Evolutionary conservation across 53 echinoderm and acorn worm genomes (phyloP), one percentile per base, ranked within the genome.

Genomic region (Arbacia lixula): DNA sequence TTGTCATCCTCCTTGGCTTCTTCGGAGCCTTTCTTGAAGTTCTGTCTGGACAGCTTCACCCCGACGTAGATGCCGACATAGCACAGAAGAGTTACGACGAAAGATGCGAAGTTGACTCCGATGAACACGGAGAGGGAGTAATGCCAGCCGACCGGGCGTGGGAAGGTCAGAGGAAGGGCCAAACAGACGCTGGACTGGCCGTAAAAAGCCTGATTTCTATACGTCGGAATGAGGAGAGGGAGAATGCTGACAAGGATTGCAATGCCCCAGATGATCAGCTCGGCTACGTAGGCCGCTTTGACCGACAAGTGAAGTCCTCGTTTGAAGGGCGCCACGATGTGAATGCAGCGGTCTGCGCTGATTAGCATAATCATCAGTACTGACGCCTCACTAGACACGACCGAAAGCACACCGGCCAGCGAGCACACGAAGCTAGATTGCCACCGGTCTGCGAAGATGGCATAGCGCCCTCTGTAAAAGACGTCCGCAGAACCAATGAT

Each of bases 101-200:
- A 96, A 27, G 86, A 72, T 12, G 87, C 74, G 22, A 96, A 82
- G 57, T 96, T 96, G 58, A 91, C 85, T 20, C 91, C 96, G 3
- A 96, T 85, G 66, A 96, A 96, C 29, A 96, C 31, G 9, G 91
- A 85, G 8, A 96, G 82, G 5, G 96, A 93, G 76, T 93, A 96
- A 68, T 91, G 87, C 96, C 96, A 96, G 57, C 96, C 96, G 4
- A 88, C 88, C 27, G 89, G 91, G 46, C 74, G 83, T 3, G 89
- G 83, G 35, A 73, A 62, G 3, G 96, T 93, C 33, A 96, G 66
- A 6, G 93, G 96, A 43, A 96, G 68, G 11, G 96, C 93, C 37
- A 96, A 86, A 43, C 96, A 96, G 33, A 96, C 96, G 43, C 96
- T 89, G 11, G 93, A 93, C 67, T 93, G 89, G 9, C 93, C 96